Evolutionary conservation across 2,797 vertebrate species (phyloP), one percentile per base, ranked within the genome.

Genomic region (Argya squamiceps): DNA sequence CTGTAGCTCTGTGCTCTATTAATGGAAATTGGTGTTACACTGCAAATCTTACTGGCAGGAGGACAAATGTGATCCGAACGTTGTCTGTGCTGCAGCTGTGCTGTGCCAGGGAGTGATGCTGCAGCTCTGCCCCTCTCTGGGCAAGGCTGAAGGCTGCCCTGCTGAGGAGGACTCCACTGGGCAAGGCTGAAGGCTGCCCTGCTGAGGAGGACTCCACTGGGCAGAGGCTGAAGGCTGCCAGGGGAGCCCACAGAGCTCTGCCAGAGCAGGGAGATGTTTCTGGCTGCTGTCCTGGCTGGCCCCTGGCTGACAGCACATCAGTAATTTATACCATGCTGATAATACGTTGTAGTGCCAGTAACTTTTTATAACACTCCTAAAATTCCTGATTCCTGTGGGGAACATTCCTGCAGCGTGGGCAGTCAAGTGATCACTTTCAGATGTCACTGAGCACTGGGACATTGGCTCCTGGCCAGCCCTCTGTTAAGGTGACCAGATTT

Each of bases 351-450:
- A 60, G 91, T 97, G 97, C 98, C 97, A 98, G 94, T 39, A 96
- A 96, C 98, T 99, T 99, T 99, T 99, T 99, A 98, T 99, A 99
- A 98, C 97, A 92, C 95, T 62, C 86, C 91, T 95, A 89, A 98
- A 97, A 98, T 97, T 84, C 97, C 97, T 95, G 96, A 68, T 91
- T 93, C 94, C 96, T 98, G 94, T 95, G 98, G 98, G 98, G 97
- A 97, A 93, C 76, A 21, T 86, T 97, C 97, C 79, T 93, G 77
- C 6, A 68, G 84, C 16, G 92, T 41, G 91, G 97, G 95, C 85
- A 81, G 87, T 39, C 60, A 58, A 86, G 83, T 96, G 97, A 98
- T 98, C 94, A 56, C 96, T 98, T 88, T 96, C 98, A 98, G 98
- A 98, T 98, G 98, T 96, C 92, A 47, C 65, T 37, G 86, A 94